Evolutionary conservation across 2,888 invertebrate genomes (phyloP).

Genomic region (Steromphala cineraria): DNA sequence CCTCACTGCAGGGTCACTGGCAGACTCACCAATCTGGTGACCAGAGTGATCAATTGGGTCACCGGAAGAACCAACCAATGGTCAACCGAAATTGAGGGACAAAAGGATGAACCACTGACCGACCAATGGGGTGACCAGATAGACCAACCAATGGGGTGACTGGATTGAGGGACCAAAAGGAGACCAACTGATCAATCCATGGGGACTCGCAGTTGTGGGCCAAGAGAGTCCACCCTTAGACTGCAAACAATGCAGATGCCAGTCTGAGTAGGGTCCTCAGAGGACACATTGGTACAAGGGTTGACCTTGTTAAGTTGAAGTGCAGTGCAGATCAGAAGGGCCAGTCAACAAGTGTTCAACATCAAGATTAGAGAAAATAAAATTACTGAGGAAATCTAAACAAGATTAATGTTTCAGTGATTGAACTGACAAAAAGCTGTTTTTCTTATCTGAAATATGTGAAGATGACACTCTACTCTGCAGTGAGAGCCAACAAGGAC

Average conservation of each 20-base stretch:
- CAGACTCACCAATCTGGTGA: neutral
- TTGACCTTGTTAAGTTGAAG: neutral
- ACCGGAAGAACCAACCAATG: no score
- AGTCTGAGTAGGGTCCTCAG: neutral
- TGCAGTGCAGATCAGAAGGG: neutral
- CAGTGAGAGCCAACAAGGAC: neutral
- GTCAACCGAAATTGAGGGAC: no score
- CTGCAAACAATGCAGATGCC: slow-evolving; percentile 33
- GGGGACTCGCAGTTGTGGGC: neutral
- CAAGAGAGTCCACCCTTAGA: neutral
- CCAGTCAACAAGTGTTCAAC: neutral
- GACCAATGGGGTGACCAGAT: no score
- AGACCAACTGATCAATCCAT: no score
- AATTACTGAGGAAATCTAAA: slow-evolving; percentile 2
- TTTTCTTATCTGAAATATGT: slow-evolving; percentile 13
- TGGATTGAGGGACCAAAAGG: no score
- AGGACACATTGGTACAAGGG: neutral
- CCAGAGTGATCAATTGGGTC: neutral
- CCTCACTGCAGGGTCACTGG: slow-evolving; percentile 1
- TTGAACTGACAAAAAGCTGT: neutral
- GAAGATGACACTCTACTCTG: neutral
- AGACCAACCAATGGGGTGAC: neutral
- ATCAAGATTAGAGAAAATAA: neutral
- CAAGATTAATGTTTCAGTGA: no score
- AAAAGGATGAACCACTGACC: no score